A percentile compares a stretch with the other conserved stretches of the same genome.
phyloP scores from a whole-genome alignment of 2,113 vertebrate species.

The Dromas ardeola region DNA sequence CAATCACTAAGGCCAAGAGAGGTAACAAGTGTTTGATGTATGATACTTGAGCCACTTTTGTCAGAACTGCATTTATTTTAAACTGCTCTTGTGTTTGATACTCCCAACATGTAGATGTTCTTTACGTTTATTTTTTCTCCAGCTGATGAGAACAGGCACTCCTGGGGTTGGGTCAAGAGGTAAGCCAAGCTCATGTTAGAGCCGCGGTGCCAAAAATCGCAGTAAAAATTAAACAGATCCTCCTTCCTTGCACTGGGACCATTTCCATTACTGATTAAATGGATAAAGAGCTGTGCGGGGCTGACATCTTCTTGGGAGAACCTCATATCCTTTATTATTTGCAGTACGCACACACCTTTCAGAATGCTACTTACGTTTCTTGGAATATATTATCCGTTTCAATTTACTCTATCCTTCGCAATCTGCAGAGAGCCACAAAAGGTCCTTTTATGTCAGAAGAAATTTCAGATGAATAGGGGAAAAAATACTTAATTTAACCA shows the following conservation, averaged over 20 bases:
- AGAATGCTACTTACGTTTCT: conserved; percentile 62
- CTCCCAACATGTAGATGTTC: conserved; percentile 63
- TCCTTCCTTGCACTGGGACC: conserved; percentile 7
- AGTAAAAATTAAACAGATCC: conserved; percentile 69
- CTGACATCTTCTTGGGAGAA: conserved; percentile 68
- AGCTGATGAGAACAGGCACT: conserved; percentile 77
- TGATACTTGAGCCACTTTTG: conserved; percentile 88
- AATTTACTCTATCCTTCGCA: conserved; percentile 38
- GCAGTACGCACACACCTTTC: conserved; percentile 76
- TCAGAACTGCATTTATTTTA: conserved; percentile 89
- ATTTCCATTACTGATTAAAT: conserved; percentile 76
- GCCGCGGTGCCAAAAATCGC: conserved; percentile 64
- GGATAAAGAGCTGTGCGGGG: conserved; percentile 22
- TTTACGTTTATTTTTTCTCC: conserved; percentile 70
- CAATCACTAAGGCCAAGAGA: conserved; percentile 87
- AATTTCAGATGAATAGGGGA: not conserved
- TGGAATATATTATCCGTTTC: conserved; percentile 43
- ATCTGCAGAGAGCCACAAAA: conserved; percentile 51
- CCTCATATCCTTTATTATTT: conserved; percentile 73
- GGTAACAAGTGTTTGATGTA: conserved; percentile 96
- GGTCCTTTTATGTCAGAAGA: conserved; percentile 41
- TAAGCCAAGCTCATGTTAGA: conserved; percentile 69
- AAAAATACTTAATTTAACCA: conserved; percentile 52
- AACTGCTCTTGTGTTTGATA: conserved; percentile 70
- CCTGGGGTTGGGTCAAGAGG: conserved; percentile 73